Evolutionary conservation across 1,140 invertebrate species (phyloP).

Genomic region (Drosophila rufa): DNA sequence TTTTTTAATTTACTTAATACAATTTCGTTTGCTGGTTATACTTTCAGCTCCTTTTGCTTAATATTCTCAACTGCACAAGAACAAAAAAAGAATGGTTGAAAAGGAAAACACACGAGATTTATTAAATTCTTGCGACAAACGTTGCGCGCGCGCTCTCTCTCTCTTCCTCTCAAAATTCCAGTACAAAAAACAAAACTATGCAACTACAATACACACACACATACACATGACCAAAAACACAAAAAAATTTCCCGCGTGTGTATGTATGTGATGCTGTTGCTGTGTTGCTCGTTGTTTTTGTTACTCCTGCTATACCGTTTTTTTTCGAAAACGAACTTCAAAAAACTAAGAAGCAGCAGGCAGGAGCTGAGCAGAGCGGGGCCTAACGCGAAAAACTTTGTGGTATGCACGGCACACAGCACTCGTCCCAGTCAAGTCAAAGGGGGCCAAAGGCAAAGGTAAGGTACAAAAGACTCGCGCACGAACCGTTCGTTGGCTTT

Average conservation of each 20-base stretch:
- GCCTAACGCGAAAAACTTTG: conserved; percentile 38
- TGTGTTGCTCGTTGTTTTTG: conserved; percentile 27
- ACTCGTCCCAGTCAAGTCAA: conserved; percentile 8
- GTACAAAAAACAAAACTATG: conserved; percentile 45
- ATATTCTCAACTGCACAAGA: conserved; percentile 38
- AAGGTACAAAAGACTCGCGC: conserved; percentile 16
- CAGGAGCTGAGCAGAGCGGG: conserved; percentile 3
- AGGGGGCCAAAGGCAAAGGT: conserved; percentile 13
- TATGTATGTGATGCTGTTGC: conserved; percentile 41
- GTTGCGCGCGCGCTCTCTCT: conserved; percentile 58
- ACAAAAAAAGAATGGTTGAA: conserved; percentile 37
- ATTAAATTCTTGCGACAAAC: conserved; percentile 20
- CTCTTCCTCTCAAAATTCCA: conserved; percentile 47
- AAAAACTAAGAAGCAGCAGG: conserved; percentile 3
- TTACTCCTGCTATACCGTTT: conserved; percentile 41
- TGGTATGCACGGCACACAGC: conserved; percentile 43
- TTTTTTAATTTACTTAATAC: conserved; percentile 30
- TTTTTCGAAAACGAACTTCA: conserved; percentile 12
- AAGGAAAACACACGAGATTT: conserved; percentile 31
- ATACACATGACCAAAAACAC: conserved; percentile 31
- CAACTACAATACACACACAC: conserved; percentile 47
- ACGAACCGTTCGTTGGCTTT: conserved; percentile 16
- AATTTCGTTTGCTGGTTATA: conserved; percentile 46
- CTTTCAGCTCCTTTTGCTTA: conserved; percentile 24
- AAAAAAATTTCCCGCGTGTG: conserved; percentile 44